phyloP scores from a whole-genome alignment of 1,140 invertebrate species.

The Neotoxoptera formosana region DNA sequence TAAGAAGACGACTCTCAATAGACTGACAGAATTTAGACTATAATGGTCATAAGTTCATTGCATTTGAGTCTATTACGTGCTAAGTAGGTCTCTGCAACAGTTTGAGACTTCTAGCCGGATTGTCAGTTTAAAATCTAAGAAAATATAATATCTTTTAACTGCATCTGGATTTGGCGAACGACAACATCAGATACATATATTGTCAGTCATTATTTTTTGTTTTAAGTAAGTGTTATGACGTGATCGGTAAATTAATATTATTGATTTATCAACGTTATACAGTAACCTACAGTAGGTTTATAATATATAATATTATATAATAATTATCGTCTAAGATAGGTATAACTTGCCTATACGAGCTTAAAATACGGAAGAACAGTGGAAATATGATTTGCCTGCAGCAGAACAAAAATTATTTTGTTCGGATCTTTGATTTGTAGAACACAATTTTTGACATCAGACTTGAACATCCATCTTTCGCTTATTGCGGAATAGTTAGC shows the following conservation, averaged over 20 bases:
- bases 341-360: not conserved
- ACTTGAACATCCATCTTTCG: not conserved
- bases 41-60: no score
- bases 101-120: not conserved
- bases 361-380: not conserved
- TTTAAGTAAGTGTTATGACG: not conserved
- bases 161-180: not conserved
- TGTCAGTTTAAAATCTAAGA: not conserved
- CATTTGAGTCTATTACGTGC: not conserved
- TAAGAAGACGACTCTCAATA: not conserved
- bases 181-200: not conserved
- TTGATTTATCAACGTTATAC: not conserved
- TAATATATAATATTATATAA: not conserved
- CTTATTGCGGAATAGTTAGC: not conserved
- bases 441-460: not conserved
- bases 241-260: not conserved
- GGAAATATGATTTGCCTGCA: not conserved
- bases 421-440: not conserved
- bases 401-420: not conserved
- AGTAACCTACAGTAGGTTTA: no score
- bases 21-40: no score
- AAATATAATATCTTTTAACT: not conserved
- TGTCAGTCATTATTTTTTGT: not conserved
- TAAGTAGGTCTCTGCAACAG: not conserved
- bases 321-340: not conserved